phyloP scores from a whole-genome alignment of 2,113 vertebrate species.

The Periophthalmodon schlosseri region DNA sequence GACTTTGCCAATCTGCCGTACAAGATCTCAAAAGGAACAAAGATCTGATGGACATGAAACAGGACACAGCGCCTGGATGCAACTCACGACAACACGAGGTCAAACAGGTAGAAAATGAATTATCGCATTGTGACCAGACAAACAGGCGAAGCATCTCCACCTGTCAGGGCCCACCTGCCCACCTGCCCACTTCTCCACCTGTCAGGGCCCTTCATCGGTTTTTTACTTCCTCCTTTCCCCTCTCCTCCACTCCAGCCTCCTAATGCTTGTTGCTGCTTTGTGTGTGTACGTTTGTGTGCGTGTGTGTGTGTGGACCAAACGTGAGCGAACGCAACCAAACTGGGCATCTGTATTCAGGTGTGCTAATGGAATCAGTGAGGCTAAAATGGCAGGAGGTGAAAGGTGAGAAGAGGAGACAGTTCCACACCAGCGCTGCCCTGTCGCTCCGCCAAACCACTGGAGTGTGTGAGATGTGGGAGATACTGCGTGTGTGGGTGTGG shows the following conservation, averaged over 20 bases:
- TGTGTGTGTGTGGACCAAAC: slow-evolving; percentile 45
- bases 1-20: background rate
- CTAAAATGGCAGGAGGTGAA: slow-evolving; percentile 77
- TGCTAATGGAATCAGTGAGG: slow-evolving; percentile 76
- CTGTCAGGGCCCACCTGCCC: slow-evolving; percentile 34
- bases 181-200: slow-evolving; percentile 16
- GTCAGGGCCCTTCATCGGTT: slow-evolving; percentile 40
- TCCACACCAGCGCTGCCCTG: slow-evolving; percentile 62
- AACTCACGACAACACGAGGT: slow-evolving; percentile 29
- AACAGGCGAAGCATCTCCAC: slow-evolving; percentile 15
- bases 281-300: slow-evolving; percentile 32
- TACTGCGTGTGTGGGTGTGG: slow-evolving; percentile 29
- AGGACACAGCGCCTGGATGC: slow-evolving; percentile 12
- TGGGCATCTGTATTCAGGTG: slow-evolving; percentile 70
- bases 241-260: slow-evolving; percentile 24
- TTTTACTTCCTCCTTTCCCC: slow-evolving; percentile 31
- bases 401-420: slow-evolving; percentile 69
- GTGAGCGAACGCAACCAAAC: slow-evolving; percentile 16
- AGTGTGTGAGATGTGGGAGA: slow-evolving; percentile 61
- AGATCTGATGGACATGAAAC: slow-evolving; percentile 10
- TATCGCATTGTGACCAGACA: slow-evolving; percentile 31
- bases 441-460: slow-evolving; percentile 65
- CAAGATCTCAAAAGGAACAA: background rate
- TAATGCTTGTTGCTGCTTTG: slow-evolving; percentile 28
- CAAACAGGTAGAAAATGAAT: slow-evolving; percentile 44